Percentiles rank a stretch among this genome's conserved stretches.
Evolutionary conservation across 2,797 vertebrate genomes (phyloP).

Genomic region (Trachurus trachurus): DNA sequence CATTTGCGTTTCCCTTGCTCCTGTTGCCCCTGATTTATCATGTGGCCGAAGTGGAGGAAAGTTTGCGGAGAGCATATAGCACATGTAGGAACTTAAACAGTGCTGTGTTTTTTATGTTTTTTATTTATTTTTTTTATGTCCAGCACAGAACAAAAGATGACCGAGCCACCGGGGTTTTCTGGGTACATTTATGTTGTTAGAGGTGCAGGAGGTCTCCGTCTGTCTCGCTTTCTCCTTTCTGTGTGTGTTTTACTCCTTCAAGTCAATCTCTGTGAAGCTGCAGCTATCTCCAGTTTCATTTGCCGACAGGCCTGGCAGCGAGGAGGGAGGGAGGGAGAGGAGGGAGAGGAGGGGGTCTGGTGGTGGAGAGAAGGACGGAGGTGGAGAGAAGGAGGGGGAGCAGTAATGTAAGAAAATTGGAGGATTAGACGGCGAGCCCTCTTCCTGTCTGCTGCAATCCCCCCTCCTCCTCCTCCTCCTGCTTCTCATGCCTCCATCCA

Average conservation of each 20-base stretch:
- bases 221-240: slow-evolving; percentile 53
- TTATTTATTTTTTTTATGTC: slow-evolving; percentile 8
- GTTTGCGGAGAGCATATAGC: slow-evolving; percentile 27
- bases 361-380: slow-evolving; percentile 48
- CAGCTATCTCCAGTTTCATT: slow-evolving; percentile 79
- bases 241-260: slow-evolving; percentile 71
- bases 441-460: slow-evolving; percentile 81
- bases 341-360: background rate
- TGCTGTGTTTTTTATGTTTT: background rate
- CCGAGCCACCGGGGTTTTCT: slow-evolving; percentile 49
- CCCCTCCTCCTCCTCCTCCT: slow-evolving; percentile 46
- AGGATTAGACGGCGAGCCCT: slow-evolving; percentile 84
- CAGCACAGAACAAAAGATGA: slow-evolving; percentile 49
- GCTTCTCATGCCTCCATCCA: slow-evolving; percentile 73
- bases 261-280: slow-evolving; percentile 74
- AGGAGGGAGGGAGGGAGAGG: slow-evolving; percentile 14
- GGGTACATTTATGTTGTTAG: slow-evolving; percentile 66
- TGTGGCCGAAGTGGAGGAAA: slow-evolving; percentile 20
- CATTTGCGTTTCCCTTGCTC: slow-evolving; percentile 20
- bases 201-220: slow-evolving; percentile 63
- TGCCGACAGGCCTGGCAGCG: slow-evolving; percentile 70
- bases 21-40: background rate
- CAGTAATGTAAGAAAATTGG: slow-evolving; percentile 85
- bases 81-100: slow-evolving; percentile 16
- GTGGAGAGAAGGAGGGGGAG: slow-evolving; percentile 65